Conservation (phyloP, 92 coral and sea anemone genomes). For the Anthopleura xanthogrammica region DNA sequence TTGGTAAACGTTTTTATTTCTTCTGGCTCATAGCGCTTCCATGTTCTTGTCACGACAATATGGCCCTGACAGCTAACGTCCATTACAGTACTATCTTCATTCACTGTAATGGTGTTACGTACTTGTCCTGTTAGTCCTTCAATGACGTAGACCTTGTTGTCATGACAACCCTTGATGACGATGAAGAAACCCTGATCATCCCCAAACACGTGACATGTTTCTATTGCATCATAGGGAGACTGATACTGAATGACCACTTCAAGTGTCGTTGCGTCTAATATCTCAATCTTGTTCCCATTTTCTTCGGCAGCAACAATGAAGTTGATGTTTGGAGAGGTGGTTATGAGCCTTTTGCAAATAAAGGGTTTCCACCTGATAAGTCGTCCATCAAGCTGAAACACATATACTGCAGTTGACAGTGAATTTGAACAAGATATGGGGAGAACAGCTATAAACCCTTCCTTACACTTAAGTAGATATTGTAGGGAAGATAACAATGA, state of each 20-base stretch:
- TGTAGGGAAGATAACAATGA: no score
- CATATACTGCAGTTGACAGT: neutral
- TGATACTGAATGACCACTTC: neutral
- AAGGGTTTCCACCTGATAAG: neutral
- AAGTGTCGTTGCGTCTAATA: constrained; percentile 5
- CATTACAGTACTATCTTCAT: neutral
- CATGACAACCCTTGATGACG: constrained; percentile 5
- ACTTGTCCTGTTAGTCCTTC: constrained; percentile 12
- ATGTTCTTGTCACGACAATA: constrained; percentile 1
- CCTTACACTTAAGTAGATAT: neutral
- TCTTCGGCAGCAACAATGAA: neutral
- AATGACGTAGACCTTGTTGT: constrained; percentile 10
- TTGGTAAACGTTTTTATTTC: no score
- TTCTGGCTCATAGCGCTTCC: neutral
- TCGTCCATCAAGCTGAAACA: neutral
- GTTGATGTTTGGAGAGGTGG: neutral
- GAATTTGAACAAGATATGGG: neutral
- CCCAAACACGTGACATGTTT: constrained; percentile 18
- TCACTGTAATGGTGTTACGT: neutral
- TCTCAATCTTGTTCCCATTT: neutral
- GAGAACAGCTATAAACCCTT: neutral
- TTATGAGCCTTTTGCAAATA: neutral
- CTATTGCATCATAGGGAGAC: neutral
- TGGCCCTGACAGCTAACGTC: constrained; percentile 11
- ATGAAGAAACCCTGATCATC: neutral